Conservation (phyloP, 37 sponge, comb jelly and placozoan genomes). For the Ianthella basta region DNA sequence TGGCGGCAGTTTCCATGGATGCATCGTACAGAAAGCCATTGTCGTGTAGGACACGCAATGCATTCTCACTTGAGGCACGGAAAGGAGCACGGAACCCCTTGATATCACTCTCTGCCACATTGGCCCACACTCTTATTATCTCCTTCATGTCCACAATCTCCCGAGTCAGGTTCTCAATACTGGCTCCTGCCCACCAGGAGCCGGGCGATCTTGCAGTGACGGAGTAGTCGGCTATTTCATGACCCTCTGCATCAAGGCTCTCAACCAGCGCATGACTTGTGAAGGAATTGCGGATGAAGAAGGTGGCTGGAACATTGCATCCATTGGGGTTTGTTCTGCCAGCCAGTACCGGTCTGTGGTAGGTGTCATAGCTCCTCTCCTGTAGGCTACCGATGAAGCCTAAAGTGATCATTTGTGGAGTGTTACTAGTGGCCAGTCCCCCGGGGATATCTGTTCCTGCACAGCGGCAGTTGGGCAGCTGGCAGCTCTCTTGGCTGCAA, state of each 20-base stretch:
- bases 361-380: constrained; percentile 25
- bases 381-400: constrained; percentile 47
- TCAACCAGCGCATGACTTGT: constrained; percentile 64
- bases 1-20: constrained; percentile 33
- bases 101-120: constrained; percentile 24
- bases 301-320: constrained; percentile 49
- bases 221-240: constrained; percentile 62
- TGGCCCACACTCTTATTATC: constrained; percentile 45
- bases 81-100: constrained; percentile 56
- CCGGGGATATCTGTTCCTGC: constrained; percentile 57
- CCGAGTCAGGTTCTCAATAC: constrained; percentile 36
- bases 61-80: constrained; percentile 49
- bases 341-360: constrained; percentile 26
- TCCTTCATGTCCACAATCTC: constrained; percentile 50
- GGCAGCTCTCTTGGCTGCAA: constrained; percentile 33
- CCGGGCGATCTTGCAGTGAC: constrained; percentile 41
- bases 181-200: constrained; percentile 57
- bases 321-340: constrained; percentile 56
- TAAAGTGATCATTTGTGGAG: constrained; percentile 55
- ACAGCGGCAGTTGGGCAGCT: constrained; percentile 57
- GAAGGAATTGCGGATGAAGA: constrained; percentile 47
- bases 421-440: constrained; percentile 28
- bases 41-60: constrained; percentile 33
- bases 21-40: constrained; percentile 50
- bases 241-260: constrained; percentile 28